phyloP scores from a whole-genome alignment of 2,888 invertebrate genomes.

The Amblyjoppa fuscipennis region DNA sequence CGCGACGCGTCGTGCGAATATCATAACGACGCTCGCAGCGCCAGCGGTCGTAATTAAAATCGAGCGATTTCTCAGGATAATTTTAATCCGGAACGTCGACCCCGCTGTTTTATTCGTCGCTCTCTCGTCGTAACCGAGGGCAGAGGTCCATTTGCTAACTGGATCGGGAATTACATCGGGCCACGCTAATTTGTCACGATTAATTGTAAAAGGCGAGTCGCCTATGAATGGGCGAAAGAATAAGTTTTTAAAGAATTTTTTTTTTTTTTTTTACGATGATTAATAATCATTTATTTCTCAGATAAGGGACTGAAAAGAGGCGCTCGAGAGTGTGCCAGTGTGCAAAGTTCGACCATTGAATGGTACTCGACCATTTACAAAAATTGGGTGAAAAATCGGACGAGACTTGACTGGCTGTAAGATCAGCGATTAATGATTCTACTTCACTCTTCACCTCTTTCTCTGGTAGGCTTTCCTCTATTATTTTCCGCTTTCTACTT shows the following conservation, averaged over 20 bases:
- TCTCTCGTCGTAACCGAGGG: conserved; percentile 24
- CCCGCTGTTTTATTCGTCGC: conserved; percentile 24
- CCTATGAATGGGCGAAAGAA: neutral
- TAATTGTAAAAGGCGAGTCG: neutral
- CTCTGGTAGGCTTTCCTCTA: neutral
- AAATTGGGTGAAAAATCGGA: neutral
- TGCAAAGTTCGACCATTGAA: too few species aligned
- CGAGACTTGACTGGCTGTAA: neutral
- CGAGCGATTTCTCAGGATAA: conserved; percentile 54
- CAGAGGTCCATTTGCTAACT: conserved; percentile 21
- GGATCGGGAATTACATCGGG: conserved; percentile 29
- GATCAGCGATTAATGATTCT: neutral
- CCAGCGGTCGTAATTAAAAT: conserved; percentile 23
- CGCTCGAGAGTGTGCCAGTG: too few species aligned
- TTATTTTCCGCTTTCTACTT: neutral
- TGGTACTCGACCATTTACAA: too few species aligned
- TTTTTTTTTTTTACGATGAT: neutral
- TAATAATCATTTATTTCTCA: neutral
- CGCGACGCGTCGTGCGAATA: conserved; percentile 17
- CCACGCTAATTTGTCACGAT: conserved; percentile 14
- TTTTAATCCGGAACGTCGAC: conserved; percentile 57
- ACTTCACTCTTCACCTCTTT: neutral
- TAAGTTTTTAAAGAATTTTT: neutral
- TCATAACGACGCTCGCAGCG: neutral
- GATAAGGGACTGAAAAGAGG: too few species aligned